Evolutionary conservation across 1,140 invertebrate genomes (phyloP), one percentile per base, ranked within the genome.

Genomic region (Brachionus rotundiformis): DNA sequence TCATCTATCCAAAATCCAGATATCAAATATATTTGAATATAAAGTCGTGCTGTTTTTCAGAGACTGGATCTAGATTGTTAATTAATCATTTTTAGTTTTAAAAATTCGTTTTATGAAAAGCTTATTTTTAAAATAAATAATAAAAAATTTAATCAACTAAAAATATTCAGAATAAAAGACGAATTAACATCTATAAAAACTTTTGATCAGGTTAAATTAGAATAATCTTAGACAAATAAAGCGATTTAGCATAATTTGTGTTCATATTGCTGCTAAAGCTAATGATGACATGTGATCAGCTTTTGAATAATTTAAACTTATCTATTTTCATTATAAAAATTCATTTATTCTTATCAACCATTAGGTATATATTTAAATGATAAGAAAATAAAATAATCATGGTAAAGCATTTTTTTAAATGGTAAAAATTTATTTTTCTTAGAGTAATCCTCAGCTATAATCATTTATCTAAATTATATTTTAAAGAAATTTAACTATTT

Each of bases 281-380:
- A 4, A 19, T 19, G 19, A 54, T 19, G 47, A 54, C 47, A 54
- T 54, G 47, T 54, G 47, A 54, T 54, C 47, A 19, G 47, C n/a
- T 19, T 19, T 8, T 7, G 16, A 54, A 54, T 63, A 29, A 63
- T 63, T 63, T 27, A 68, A 68, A 31, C 16, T 36, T 33, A 68
- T 68, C 33, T 68, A 36, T 68, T 68, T 33, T 68, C 19, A 19
- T 68, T n/a, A 39, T 68, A 23, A 68, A 36, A 68, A 36, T 68
- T 5, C n/a, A 16, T 19, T 36, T 16, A 31, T 68, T 36, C 63
- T 68, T 68, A 68, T 68, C 63, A 68, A 68, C 31, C 33, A 36
- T 68, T 36, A 36, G 29, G 29, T 63, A 63, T 63, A 63, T 68
- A 68, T 68, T 68, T 8, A 68, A 68, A 16, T 6, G 63, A 68